Percentiles rank a stretch among this genome's conserved stretches.
phyloP scores from a whole-genome alignment of 2,888 invertebrate genomes.

The Drosophila peninsularis region DNA sequence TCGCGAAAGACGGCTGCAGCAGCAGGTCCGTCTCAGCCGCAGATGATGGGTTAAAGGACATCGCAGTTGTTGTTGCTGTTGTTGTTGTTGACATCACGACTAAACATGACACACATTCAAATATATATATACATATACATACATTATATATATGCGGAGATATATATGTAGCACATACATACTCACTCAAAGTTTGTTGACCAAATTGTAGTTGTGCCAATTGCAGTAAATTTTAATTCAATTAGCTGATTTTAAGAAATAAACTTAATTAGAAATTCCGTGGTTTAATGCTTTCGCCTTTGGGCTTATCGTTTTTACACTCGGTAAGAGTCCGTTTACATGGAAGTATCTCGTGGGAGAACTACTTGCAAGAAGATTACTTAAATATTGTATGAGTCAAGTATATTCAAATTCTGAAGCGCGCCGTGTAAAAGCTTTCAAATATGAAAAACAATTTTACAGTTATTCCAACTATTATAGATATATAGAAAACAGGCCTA shows the following conservation, averaged over 20 bases:
- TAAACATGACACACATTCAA: background rate
- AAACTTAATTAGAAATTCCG: background rate
- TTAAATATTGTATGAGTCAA: background rate
- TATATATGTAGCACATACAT: background rate
- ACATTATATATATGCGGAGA: background rate
- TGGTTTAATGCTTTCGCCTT: background rate
- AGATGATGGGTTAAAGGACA: background rate
- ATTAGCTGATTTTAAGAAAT: background rate
- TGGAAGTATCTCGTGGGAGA: no score
- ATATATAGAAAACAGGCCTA: no score
- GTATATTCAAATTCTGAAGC: background rate
- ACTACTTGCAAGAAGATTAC: background rate
- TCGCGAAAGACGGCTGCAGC: background rate
- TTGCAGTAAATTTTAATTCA: background rate
- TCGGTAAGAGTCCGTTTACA: background rate
- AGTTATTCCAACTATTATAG: background rate
- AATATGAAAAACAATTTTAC: background rate
- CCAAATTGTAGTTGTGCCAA: background rate
- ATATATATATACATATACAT: background rate
- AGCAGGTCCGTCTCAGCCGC: background rate
- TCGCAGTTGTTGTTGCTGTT: background rate
- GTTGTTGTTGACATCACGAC: conserved; percentile 2
- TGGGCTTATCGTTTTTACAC: background rate
- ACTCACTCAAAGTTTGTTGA: background rate
- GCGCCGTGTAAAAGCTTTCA: no score